phyloP scores from a whole-genome alignment of 2,888 invertebrate genomes.

The Axea sp. region DNA sequence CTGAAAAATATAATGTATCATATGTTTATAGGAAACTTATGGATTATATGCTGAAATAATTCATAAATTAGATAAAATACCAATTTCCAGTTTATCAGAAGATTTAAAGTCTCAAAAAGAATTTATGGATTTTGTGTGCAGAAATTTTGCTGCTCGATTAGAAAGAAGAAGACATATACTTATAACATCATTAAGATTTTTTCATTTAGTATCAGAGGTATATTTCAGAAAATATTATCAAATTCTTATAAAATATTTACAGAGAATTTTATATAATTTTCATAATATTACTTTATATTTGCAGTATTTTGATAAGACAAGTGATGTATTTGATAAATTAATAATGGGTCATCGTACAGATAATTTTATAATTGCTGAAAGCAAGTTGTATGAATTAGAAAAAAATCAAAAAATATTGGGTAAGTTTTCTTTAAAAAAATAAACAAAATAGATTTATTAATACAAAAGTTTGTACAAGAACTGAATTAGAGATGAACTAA shows the following conservation, averaged over 20 bases:
- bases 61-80: slow-evolving; percentile 85
- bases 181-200: slow-evolving; percentile 87
- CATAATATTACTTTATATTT: slow-evolving; percentile 56
- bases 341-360: slow-evolving; percentile 83
- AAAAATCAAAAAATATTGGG: slow-evolving; percentile 83
- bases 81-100: slow-evolving; percentile 78
- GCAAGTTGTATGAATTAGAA: slow-evolving; percentile 82
- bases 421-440: slow-evolving; percentile 75
- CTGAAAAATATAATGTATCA: too few species aligned
- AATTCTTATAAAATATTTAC: too few species aligned
- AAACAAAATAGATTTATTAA: too few species aligned
- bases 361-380: slow-evolving; percentile 82
- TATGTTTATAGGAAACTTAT: slow-evolving; percentile 86
- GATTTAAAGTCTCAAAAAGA: slow-evolving; percentile 87
- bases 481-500: too few species aligned
- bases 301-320: slow-evolving; percentile 84
- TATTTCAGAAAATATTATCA: too few species aligned
- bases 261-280: slow-evolving; percentile 6
- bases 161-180: slow-evolving; percentile 87
- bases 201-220: slow-evolving; percentile 86
- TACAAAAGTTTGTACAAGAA: too few species aligned
- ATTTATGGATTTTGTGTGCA: slow-evolving; percentile 90
- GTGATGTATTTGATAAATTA: slow-evolving; percentile 84
- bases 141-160: slow-evolving; percentile 87
- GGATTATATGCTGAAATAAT: slow-evolving; percentile 88